phyloP scores from a whole-genome alignment of 2,113 vertebrate genomes.

The Orthonyx spaldingii region DNA sequence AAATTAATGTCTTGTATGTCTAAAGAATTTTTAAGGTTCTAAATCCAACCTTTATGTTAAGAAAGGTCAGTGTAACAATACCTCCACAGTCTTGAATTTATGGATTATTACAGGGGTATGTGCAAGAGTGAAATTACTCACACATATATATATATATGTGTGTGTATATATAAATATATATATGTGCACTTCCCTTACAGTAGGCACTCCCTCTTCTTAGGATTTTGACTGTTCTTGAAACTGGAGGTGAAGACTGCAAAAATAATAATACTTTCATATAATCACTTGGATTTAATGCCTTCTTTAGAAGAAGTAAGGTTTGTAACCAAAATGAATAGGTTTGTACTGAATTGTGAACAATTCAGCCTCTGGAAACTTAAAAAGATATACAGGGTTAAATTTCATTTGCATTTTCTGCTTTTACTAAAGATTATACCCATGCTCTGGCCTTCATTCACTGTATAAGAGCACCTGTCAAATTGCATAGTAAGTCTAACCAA shows the following conservation, averaged over 20 bases:
- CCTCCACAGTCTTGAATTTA: not conserved
- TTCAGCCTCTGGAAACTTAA: not conserved
- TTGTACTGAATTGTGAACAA: not conserved
- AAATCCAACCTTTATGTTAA: not conserved
- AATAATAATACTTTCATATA: not conserved
- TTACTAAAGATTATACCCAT: not conserved
- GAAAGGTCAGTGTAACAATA: not conserved
- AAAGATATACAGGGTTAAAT: not conserved
- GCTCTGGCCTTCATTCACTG: not conserved
- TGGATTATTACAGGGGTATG: not conserved
- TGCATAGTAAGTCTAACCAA: not conserved
- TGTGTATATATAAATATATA: fast-evolving
- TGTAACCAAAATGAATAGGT: not conserved
- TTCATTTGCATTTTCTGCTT: not conserved
- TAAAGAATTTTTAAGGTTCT: not conserved
- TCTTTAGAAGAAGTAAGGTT: not conserved
- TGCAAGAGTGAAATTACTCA: not conserved
- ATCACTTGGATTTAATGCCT: not conserved
- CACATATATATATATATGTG: fast-evolving
- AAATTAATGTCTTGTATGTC: not conserved
- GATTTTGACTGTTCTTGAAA: not conserved
- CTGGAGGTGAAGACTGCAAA: not conserved
- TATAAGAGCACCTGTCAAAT: not conserved
- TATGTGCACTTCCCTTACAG: not conserved
- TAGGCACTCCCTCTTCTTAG: not conserved